A percentile compares a stretch with the other conserved stretches of the same genome.
phyloP scores from a whole-genome alignment of 92 coral and sea anemone genomes.

The Epizoanthus fatuus region DNA sequence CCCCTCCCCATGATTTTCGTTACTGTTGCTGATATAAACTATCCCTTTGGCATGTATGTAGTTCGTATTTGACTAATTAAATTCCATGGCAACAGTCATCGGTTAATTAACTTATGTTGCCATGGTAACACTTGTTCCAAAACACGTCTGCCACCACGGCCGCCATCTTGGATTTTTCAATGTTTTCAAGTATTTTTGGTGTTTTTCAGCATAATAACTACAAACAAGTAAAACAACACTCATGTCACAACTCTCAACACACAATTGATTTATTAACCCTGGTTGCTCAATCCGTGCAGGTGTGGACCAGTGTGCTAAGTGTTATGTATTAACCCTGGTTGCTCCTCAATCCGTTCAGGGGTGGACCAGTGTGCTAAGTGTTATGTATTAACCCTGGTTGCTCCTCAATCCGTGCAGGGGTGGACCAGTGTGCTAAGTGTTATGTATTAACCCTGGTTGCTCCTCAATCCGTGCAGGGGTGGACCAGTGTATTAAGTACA shows the following conservation, averaged over 20 bases:
- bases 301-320: neutral
- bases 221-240: neutral
- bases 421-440: neutral
- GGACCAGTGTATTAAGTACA: conserved; percentile 89
- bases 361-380: neutral
- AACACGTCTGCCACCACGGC: no score
- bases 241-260: no score
- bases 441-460: conserved; percentile 6
- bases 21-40: no score
- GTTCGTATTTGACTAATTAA: no score
- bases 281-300: neutral
- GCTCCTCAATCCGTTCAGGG: neutral
- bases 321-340: neutral
- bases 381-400: neutral
- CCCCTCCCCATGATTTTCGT: no score
- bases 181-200: no score
- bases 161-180: no score
- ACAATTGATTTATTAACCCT: neutral
- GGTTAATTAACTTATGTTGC: no score
- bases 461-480: conserved; percentile 73
- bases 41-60: no score
- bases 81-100: no score
- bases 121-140: no score
- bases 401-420: neutral
- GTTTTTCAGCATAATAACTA: neutral